Evolutionary conservation across 2,113 vertebrate species (phyloP).

Genomic region (Otis tarda): DNA sequence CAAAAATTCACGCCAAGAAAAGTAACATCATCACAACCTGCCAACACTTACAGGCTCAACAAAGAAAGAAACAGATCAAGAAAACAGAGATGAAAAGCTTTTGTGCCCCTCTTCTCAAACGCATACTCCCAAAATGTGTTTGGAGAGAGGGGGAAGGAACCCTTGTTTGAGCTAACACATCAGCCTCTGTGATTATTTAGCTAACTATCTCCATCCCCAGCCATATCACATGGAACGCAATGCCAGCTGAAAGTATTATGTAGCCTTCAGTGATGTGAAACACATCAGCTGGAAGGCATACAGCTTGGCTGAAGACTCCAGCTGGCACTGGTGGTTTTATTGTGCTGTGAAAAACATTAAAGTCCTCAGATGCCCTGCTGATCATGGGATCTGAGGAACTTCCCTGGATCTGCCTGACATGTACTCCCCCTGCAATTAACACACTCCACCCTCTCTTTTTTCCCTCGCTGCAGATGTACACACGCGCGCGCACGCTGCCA

Average conservation of each 20-base stretch:
- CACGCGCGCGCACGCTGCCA: background rate
- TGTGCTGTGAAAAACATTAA: slow-evolving; percentile 36
- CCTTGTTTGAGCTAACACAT: slow-evolving; percentile 36
- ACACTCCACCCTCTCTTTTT: background rate
- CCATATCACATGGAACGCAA: slow-evolving; percentile 47
- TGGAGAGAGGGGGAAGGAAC: background rate
- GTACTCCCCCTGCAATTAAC: background rate
- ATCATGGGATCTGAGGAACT: slow-evolving; percentile 24
- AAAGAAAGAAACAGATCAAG: slow-evolving; percentile 38
- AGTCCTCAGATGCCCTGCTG: slow-evolving; percentile 31
- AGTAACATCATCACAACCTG: slow-evolving; percentile 45
- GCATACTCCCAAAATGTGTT: slow-evolving; percentile 24
- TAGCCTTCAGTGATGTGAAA: slow-evolving; percentile 69
- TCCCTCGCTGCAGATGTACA: background rate
- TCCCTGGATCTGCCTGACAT: background rate
- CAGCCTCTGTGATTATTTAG: slow-evolving; percentile 20
- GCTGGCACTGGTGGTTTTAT: slow-evolving; percentile 52
- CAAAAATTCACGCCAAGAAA: slow-evolving; percentile 43
- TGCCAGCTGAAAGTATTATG: slow-evolving; percentile 63
- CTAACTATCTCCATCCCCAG: slow-evolving; percentile 62
- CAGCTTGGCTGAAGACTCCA: slow-evolving; percentile 15
- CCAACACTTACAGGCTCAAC: slow-evolving; percentile 54
- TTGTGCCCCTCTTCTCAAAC: slow-evolving; percentile 20
- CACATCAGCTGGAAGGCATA: slow-evolving; percentile 57
- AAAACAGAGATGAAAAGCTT: slow-evolving; percentile 25